Evolutionary conservation across 2,113 vertebrate species (phyloP).

Genomic region (Hemiprocne comata): DNA sequence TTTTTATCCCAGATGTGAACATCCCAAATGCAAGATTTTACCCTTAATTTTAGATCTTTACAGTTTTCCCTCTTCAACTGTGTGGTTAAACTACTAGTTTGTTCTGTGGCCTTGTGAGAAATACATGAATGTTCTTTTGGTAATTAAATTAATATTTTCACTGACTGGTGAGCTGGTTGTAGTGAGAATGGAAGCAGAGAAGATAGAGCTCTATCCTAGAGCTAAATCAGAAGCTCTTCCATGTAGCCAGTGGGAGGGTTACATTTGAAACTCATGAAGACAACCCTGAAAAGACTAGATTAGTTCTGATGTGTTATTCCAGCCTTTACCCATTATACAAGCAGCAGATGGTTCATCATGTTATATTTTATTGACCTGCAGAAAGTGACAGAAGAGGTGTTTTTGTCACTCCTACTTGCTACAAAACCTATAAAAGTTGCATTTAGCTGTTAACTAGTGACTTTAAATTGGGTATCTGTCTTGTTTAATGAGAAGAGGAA

Average conservation of each 20-base stretch:
- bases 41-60: not conserved
- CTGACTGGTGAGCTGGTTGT: not conserved
- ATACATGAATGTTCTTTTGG: not conserved
- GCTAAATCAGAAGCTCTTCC: not conserved
- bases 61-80: not conserved
- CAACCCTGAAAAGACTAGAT: slow-evolving; percentile 23
- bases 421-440: slow-evolving; percentile 34
- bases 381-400: slow-evolving; percentile 44
- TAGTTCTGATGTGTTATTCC: slow-evolving; percentile 51
- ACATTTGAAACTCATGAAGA: slow-evolving; percentile 12
- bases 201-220: not conserved
- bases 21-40: not conserved
- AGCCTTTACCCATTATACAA: slow-evolving; percentile 27
- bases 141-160: not conserved
- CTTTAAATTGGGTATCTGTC: slow-evolving; percentile 41
- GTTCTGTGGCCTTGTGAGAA: not conserved
- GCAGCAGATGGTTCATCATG: slow-evolving; percentile 51
- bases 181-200: not conserved
- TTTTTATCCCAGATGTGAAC: not conserved
- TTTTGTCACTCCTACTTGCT: slow-evolving; percentile 57
- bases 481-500: slow-evolving; percentile 43
- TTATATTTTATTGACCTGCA: slow-evolving; percentile 59
- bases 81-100: not conserved
- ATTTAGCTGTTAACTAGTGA: slow-evolving; percentile 27
- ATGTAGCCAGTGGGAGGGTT: slow-evolving; percentile 8